Conservation (phyloP, 2,797 vertebrate species). For the Xenopus petersii region DNA sequence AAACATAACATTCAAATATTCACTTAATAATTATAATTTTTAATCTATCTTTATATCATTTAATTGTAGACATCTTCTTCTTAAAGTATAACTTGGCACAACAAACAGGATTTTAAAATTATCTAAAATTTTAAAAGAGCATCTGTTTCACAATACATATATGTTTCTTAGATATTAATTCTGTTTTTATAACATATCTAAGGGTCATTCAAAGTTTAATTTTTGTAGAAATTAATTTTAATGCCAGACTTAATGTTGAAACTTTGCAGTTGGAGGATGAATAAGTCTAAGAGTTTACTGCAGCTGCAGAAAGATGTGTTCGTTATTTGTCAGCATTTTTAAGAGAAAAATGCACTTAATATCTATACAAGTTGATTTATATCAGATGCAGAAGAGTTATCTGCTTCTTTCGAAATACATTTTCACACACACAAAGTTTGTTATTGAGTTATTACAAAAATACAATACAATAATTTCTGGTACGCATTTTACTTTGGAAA, state of each 20-base stretch:
- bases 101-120: slow-evolving; percentile 21
- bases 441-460: too few species aligned
- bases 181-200: slow-evolving; percentile 27
- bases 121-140: slow-evolving; percentile 32
- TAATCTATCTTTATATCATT: background rate
- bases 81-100: slow-evolving; percentile 20
- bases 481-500: too few species aligned
- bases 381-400: too few species aligned
- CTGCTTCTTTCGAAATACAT: too few species aligned
- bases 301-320: slow-evolving; percentile 17
- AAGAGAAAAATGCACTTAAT: background rate
- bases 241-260: slow-evolving; percentile 17
- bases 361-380: background rate
- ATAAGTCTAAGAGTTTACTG: background rate
- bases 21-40: background rate
- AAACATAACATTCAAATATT: too few species aligned
- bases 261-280: slow-evolving; percentile 9
- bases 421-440: too few species aligned
- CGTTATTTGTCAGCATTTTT: slow-evolving; percentile 9
- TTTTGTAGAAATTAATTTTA: slow-evolving; percentile 25
- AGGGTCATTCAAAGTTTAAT: slow-evolving; percentile 30
- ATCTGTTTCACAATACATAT: slow-evolving; percentile 35
- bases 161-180: slow-evolving; percentile 29
- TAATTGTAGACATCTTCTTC: background rate
- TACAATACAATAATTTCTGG: too few species aligned